Conservation (phyloP, 2,113 vertebrate genomes). For the Tautogolabrus adspersus region DNA sequence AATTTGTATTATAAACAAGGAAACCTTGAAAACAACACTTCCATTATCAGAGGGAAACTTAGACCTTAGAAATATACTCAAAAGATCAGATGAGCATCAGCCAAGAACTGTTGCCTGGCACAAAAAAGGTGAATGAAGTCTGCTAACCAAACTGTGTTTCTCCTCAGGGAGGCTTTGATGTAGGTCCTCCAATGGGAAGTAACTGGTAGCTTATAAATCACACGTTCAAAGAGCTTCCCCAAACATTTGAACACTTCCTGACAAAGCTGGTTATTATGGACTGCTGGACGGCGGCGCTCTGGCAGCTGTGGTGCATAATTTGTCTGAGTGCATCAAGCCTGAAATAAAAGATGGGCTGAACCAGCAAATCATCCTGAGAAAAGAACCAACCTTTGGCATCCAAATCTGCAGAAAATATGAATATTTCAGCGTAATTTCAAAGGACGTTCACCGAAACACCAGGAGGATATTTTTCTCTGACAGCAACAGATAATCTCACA, state of each 20-base stretch:
- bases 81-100: too few relatives aligned
- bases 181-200: slow-evolving; percentile 68
- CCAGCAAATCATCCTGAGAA: slow-evolving; percentile 39
- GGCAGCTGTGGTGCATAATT: slow-evolving; percentile 71
- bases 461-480: slow-evolving; percentile 9
- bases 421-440: slow-evolving; percentile 41
- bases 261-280: slow-evolving; percentile 58
- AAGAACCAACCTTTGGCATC: slow-evolving; percentile 14
- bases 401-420: slow-evolving; percentile 38
- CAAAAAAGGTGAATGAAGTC: neutral
- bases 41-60: too few relatives aligned
- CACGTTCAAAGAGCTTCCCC: slow-evolving; percentile 61
- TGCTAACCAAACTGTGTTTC: neutral
- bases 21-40: too few relatives aligned
- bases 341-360: slow-evolving; percentile 69
- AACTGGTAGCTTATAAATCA: slow-evolving; percentile 62
- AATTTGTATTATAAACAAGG: too few relatives aligned
- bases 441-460: slow-evolving; percentile 44
- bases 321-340: slow-evolving; percentile 54
- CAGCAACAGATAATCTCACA: slow-evolving; percentile 17
- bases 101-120: too few relatives aligned
- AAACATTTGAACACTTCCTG: slow-evolving; percentile 69
- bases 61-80: too few relatives aligned
- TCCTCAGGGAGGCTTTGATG: slow-evolving; percentile 51
- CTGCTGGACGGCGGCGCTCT: slow-evolving; percentile 63